These are phyloP conservation scores for Sycophila texana DNA, from an alignment of 2,888 invertebrate species.

Conservation along the genomic window DNA sequence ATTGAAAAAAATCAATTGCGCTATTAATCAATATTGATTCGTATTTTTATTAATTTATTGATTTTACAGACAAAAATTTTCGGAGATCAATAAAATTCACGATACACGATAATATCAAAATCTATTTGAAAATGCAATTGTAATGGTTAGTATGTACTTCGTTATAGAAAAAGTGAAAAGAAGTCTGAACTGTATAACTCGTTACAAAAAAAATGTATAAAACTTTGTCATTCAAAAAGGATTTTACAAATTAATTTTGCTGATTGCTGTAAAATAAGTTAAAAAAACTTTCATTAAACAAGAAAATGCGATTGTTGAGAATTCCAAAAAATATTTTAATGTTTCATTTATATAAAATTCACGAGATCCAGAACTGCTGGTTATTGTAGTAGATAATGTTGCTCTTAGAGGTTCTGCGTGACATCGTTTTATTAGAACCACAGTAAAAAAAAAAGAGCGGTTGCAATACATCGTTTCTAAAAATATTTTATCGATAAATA, in stretches of 20 bases:
- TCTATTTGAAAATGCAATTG: conserved; percentile 43
- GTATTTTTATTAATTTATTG: conserved; percentile 57
- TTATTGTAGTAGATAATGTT: conserved; percentile 32
- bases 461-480: conserved; percentile 48
- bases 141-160: conserved; percentile 39
- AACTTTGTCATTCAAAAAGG: conserved; percentile 37
- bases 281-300: conserved; percentile 42
- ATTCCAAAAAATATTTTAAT: conserved; percentile 42
- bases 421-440: conserved; percentile 25
- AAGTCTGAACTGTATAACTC: conserved; percentile 54
- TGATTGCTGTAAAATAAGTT: conserved; percentile 50
- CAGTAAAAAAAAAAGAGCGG: conserved; percentile 19
- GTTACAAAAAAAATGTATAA: conserved; percentile 51
- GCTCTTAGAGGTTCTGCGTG: conserved; percentile 32
- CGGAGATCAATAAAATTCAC: conserved; percentile 31
- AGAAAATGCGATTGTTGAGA: conserved; percentile 41
- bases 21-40: conserved; percentile 44
- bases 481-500: conserved; percentile 52
- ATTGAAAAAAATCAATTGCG: conserved; percentile 40
- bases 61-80: conserved; percentile 46
- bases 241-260: conserved; percentile 44
- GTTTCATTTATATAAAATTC: conserved; percentile 44
- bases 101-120: conserved; percentile 36
- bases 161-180: conserved; percentile 48
- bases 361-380: conserved; percentile 34